Base-by-base conservation (phyloP, 2,888 invertebrate species). In the Ptilodon capucinus region DNA sequence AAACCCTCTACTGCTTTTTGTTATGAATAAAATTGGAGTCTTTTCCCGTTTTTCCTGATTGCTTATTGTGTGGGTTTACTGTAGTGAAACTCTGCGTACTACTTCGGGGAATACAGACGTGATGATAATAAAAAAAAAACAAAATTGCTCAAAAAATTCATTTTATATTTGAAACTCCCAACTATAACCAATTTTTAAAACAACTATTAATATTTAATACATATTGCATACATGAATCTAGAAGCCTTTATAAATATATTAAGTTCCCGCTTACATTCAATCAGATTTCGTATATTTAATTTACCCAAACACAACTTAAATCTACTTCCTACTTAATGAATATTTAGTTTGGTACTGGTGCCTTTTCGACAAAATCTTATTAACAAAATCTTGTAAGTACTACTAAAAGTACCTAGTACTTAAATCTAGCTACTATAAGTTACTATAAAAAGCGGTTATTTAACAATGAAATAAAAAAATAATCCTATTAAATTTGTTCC, bases 341-440 rank as follows among this genome's bases (percentile, higher is more conserved):
- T 86, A 87, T 87, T 79, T 74, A 69, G 74, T 80, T 82, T 75
- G 88, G 87, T 86, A 88, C 87, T 83, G 87, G 88, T 70, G 81
- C 75, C 77, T 57, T 51, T 55, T 39, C 42, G 76, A 78, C 76
- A 64, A 60, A 51, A 55, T 52, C 53, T 62, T 62, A 68, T 53
- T 58, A 50, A 44, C 35, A 48, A 53, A 51, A 63, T 35, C 42
- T 52, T n/a, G n/a, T n/a, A n/a, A n/a, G n/a, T n/a, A n/a, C n/a
- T n/a, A n/a, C n/a, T n/a, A n/a, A n/a, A 57, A 56, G 54, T 56
- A 63, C 55, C 54, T 44, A 64, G 38, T 53, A 50, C 51, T 57
- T 48, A 44, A 50, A 11, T 7, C 47, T 60, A 57, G 69, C 55
- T 67, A 57, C 70, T 53, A 62, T 66, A 66, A 59, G 59, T 59